Evolutionary conservation across 2,888 invertebrate genomes (phyloP).

Genomic region (Leucozona laternaria): DNA sequence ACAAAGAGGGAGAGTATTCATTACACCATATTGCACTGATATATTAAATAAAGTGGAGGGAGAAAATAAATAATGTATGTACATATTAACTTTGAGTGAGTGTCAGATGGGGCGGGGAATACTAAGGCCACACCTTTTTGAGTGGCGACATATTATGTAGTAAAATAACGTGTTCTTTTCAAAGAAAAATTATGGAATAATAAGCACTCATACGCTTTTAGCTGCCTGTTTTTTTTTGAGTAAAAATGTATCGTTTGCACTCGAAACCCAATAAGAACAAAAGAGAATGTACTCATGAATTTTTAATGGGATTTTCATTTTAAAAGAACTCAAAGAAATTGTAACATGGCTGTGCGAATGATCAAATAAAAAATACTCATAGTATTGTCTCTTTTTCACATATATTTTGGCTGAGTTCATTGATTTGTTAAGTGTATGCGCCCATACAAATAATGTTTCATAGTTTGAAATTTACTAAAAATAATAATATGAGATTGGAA

Average conservation of each 20-base stretch:
- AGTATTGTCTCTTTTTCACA: too few relatives aligned
- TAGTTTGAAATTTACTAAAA: too few relatives aligned
- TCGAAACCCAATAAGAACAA: background rate
- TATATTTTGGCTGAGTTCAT: too few relatives aligned
- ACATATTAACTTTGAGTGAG: constrained; percentile 17
- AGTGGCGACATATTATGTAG: background rate
- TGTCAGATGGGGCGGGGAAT: background rate
- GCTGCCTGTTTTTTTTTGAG: background rate
- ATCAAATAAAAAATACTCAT: too few relatives aligned
- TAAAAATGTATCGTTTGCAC: background rate
- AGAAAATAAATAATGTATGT: constrained; percentile 28
- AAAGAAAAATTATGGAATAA: background rate
- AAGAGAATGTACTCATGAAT: background rate
- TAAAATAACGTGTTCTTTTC: background rate
- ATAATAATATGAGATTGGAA: too few relatives aligned
- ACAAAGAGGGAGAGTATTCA: constrained; percentile 61
- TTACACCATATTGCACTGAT: constrained; percentile 72
- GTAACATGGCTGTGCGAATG: too few relatives aligned
- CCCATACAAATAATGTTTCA: too few relatives aligned
- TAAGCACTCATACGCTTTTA: background rate
- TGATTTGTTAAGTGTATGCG: too few relatives aligned
- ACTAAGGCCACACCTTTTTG: background rate
- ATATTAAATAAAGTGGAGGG: constrained; percentile 17
- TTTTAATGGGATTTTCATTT: background rate
- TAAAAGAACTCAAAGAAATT: too few relatives aligned